phyloP scores from a whole-genome alignment of 1,140 invertebrate genomes.

The Galendromus occidentalis region DNA sequence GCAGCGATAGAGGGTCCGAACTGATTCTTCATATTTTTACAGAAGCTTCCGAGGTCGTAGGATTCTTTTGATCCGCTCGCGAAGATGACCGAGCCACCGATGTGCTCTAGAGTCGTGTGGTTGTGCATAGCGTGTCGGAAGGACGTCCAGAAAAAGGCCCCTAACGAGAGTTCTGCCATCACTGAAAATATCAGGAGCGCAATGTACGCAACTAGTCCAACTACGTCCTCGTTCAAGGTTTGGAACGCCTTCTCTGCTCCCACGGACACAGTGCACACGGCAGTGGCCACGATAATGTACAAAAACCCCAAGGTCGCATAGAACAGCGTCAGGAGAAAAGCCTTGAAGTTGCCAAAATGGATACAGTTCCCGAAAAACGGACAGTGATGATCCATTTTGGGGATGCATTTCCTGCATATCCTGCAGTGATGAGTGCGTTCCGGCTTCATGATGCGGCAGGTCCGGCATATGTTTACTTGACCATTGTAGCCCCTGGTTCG shows the following conservation, averaged over 20 bases:
- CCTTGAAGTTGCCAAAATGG: conserved; percentile 23
- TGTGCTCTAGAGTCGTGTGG: neutral
- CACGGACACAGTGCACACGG: neutral
- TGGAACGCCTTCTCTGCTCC: neutral
- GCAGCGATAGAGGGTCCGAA: neutral
- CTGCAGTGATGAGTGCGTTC: conserved; percentile 24
- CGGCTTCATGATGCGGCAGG: conserved; percentile 22
- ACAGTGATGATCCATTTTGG: conserved; percentile 24
- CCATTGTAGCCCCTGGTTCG: neutral
- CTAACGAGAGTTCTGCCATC: neutral
- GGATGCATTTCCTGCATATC: conserved; percentile 22
- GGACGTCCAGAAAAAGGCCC: neutral
- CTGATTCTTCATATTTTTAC: neutral
- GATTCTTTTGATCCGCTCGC: neutral
- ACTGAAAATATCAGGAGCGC: neutral
- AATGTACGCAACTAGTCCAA: neutral
- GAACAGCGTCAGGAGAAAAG: conserved; percentile 23
- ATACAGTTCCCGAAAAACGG: conserved; percentile 25
- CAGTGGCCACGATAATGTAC: neutral
- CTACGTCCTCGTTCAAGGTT: neutral
- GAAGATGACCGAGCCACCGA: neutral
- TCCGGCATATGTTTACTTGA: neutral
- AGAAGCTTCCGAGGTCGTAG: neutral
- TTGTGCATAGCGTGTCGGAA: neutral
- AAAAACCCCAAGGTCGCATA: conserved; percentile 16